Percentiles rank a stretch among this genome's conserved stretches.
Conservation (phyloP, 2,113 vertebrate species). For the Xiphias gladius region DNA sequence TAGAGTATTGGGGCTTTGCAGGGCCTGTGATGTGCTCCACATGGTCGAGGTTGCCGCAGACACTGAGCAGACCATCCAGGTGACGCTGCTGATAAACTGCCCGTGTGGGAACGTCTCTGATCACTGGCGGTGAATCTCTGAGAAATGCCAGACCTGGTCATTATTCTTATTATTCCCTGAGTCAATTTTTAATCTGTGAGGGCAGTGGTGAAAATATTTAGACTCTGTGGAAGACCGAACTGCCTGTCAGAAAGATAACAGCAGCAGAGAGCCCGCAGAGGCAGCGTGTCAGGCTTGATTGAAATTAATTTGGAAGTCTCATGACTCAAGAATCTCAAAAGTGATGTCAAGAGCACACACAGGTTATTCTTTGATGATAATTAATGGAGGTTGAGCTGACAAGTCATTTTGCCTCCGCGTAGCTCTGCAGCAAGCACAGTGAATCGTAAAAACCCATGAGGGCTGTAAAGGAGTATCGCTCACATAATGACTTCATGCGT, state of each 20-base stretch:
- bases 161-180: neutral
- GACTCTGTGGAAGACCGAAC: slow-evolving; percentile 22
- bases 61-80: slow-evolving; percentile 45
- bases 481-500: neutral
- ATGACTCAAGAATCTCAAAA: slow-evolving; percentile 31
- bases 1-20: slow-evolving; percentile 10
- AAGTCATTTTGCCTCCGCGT: slow-evolving; percentile 39
- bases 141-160: slow-evolving; percentile 24
- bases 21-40: slow-evolving; percentile 35
- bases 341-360: slow-evolving; percentile 29
- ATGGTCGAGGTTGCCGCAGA: slow-evolving; percentile 19
- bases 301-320: slow-evolving; percentile 58
- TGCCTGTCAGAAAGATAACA: slow-evolving; percentile 22
- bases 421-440: slow-evolving; percentile 8
- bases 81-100: slow-evolving; percentile 48
- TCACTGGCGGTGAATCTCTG: slow-evolving; percentile 14
- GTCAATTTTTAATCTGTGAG: slow-evolving; percentile 34
- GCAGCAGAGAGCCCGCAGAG: slow-evolving; percentile 10
- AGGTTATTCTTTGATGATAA: slow-evolving; percentile 41
- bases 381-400: slow-evolving; percentile 48
- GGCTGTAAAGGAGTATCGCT: neutral
- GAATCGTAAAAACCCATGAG: slow-evolving; percentile 15
- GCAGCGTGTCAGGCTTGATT: slow-evolving; percentile 48
- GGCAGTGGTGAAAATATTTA: slow-evolving; percentile 33
- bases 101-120: slow-evolving; percentile 34